A percentile compares a stretch with the other conserved stretches of the same genome.
Conservation (phyloP, 23 tunicate genomes). For the Styela plicata region DNA sequence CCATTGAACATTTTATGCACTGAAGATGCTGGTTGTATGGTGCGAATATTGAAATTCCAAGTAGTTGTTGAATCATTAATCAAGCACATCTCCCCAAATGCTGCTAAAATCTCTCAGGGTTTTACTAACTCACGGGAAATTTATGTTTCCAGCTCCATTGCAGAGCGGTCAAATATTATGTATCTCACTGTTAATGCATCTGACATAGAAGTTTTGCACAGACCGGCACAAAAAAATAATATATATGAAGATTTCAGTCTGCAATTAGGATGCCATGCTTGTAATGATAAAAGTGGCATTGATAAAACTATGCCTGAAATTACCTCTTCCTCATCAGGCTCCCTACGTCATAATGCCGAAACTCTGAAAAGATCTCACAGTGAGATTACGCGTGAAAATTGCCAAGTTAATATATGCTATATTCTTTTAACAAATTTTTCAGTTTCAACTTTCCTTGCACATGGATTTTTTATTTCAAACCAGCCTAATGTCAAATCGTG, state of each 20-base stretch:
- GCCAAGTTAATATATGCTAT: no score
- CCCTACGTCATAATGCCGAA: no score
- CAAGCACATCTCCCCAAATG: not conserved
- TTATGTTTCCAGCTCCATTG: not conserved
- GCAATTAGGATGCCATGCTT: not conserved
- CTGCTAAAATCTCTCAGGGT: not conserved
- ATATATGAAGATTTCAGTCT: not conserved
- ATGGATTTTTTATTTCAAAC: no score
- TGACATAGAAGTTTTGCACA: not conserved
- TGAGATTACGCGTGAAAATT: no score
- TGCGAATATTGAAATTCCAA: not conserved
- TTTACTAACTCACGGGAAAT: not conserved
- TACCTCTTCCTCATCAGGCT: no score
- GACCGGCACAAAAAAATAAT: not conserved
- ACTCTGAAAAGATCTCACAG: no score
- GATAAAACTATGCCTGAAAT: not conserved
- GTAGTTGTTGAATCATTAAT: not conserved
- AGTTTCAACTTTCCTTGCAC: no score
- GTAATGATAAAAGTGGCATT: not conserved
- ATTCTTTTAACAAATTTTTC: no score
- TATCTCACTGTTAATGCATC: not conserved
- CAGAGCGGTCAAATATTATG: not conserved
- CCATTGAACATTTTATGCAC: not conserved
- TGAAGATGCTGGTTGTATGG: not conserved
- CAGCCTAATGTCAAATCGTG: no score